Conservation (phyloP, 2,113 vertebrate species). For the Pterophyllum scalare region DNA sequence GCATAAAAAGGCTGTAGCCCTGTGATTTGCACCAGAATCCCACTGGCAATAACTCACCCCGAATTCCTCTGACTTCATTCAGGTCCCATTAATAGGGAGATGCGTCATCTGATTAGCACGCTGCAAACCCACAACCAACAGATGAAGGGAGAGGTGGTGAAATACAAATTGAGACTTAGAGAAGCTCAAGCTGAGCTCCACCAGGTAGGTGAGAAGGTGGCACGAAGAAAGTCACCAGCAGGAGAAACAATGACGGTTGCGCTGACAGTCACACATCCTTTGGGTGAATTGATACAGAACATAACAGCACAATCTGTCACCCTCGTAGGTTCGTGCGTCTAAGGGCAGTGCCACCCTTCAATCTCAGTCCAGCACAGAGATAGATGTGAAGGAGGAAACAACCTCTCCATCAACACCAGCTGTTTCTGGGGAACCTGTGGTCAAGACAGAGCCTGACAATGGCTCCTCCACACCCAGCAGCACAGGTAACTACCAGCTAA, state of each 20-base stretch:
- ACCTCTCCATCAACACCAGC: conserved; percentile 71
- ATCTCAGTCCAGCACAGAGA: conserved; percentile 92
- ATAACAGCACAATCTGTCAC: neutral
- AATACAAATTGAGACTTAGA: conserved; percentile 91
- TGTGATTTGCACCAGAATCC: neutral
- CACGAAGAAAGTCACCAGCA: neutral
- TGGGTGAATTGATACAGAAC: neutral
- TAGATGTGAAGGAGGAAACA: conserved; percentile 89
- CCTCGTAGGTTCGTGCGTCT: conserved; percentile 80
- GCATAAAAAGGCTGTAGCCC: neutral
- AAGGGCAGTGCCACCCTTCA: conserved; percentile 90
- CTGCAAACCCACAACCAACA: conserved; percentile 98
- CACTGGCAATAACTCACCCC: neutral
- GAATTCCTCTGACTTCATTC: neutral
- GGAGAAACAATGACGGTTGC: fast-evolving
- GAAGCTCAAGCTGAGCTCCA: conserved; percentile 92
- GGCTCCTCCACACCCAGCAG: conserved; percentile 80
- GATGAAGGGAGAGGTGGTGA: conserved; percentile 94
- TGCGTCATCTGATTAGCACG: conserved; percentile 97
- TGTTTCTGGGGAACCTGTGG: conserved; percentile 64
- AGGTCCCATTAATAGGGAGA: conserved; percentile 97
- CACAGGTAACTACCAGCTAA: conserved; percentile 62
- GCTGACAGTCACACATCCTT: neutral
- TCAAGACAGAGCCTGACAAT: conserved; percentile 88
- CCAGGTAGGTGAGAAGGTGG: conserved; percentile 81